Evolutionary conservation across 2,797 vertebrate species (phyloP).

Genomic region (Fundulus diaphanus): DNA sequence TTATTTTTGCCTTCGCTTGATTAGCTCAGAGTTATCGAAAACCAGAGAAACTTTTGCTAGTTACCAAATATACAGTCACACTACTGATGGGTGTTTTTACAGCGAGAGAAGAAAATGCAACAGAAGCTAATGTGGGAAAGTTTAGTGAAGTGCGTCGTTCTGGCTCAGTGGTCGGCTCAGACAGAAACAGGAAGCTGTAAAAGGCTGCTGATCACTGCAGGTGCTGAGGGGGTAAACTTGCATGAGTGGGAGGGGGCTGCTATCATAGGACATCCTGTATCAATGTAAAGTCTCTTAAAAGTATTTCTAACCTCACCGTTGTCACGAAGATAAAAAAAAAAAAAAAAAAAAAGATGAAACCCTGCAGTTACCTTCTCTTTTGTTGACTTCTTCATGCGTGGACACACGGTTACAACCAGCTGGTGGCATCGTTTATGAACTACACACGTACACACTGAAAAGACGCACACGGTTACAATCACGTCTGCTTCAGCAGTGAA

Average conservation of each 20-base stretch:
- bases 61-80: slow-evolving; percentile 27
- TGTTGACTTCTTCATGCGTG: slow-evolving; percentile 89
- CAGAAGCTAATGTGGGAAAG: slow-evolving; percentile 21
- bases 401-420: slow-evolving; percentile 93
- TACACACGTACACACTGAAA: slow-evolving; percentile 94
- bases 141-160: slow-evolving; percentile 20
- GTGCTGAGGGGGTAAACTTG: slow-evolving; percentile 30
- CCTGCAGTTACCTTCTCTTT: slow-evolving; percentile 82
- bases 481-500: neutral
- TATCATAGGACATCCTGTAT: slow-evolving; percentile 23
- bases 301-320: neutral
- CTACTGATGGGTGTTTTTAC: slow-evolving; percentile 2
- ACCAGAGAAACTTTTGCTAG: slow-evolving; percentile 46
- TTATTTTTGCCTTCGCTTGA: slow-evolving; percentile 12
- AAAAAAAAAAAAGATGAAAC: neutral
- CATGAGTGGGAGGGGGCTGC: slow-evolving; percentile 6
- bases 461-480: neutral
- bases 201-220: slow-evolving; percentile 48
- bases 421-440: slow-evolving; percentile 98
- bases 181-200: slow-evolving; percentile 61
- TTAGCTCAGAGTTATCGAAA: slow-evolving; percentile 23
- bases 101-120: slow-evolving; percentile 1
- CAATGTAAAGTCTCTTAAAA: neutral
- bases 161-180: slow-evolving; percentile 40
- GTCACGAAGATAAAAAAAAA: neutral